Evolutionary conservation across 2,888 invertebrate genomes (phyloP), one percentile per base, ranked within the genome.

Genomic region (Drosophila ezoana): DNA sequence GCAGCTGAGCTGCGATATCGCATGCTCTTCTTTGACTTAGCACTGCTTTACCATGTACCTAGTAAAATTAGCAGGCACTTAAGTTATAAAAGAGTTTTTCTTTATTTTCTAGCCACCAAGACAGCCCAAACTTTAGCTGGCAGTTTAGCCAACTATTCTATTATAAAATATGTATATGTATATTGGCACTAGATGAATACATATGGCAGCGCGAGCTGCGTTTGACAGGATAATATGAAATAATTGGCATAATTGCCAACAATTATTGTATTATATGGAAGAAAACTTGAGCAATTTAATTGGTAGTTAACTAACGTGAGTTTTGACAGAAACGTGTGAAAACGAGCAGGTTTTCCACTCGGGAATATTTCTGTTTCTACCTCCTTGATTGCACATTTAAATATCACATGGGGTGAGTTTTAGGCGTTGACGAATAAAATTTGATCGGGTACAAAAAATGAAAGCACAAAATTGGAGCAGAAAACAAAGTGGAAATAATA

Each of bases 381-480:
- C 35, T 35, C 4, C 13, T 13, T 11, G 28, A 28, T 16, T 23
- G 38, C 9, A 45, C 2, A 5, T 13, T 8, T 5, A 16, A n/a
- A 32, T 13, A 18, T 1, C 4, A 16, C 20, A 51, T 33, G 60
- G 60, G 52, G 54, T 44, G 57, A 32, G 16, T 32, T 38, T 28
- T 8, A n/a, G 35, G 49, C 20, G 52, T 28, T 64, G 49, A 38
- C 32, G 56, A 47, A 53, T 37, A 40, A 58, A 62, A 49, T 60
- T 44, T 37, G 66, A 77, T 41, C 35, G 23, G 8, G 1, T 1
- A 1, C 18, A 23, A 16, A 45, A 66, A 70, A 49, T 16, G 20
- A 43, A 41, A n/a, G 16, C 3, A 44, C 11, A 35, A 33, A 13
- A 51, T 35, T 28, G 28, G 28, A 6, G 61, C 33, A 58, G 45